Conservation (phyloP, 1,140 invertebrate genomes). For the Wiebesia pumilae region DNA sequence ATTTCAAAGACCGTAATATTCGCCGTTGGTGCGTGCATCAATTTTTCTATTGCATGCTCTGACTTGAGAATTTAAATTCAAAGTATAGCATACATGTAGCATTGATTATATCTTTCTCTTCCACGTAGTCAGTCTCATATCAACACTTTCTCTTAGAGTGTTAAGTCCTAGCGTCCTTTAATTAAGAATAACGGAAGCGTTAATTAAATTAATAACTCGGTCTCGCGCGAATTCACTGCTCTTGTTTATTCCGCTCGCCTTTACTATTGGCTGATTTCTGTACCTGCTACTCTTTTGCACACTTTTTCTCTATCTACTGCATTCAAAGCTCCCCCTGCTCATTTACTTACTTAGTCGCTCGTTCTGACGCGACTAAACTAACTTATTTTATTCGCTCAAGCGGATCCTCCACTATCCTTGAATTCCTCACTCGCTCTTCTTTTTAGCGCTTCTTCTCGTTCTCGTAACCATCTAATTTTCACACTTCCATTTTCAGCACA, state of each 20-base stretch:
- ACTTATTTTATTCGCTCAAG: constrained; percentile 6
- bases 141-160: constrained; percentile 25
- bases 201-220: constrained; percentile 61
- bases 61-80: no score
- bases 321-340: neutral
- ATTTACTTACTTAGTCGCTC: constrained; percentile 20
- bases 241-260: constrained; percentile 49
- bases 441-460: no score
- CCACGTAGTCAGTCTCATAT: neutral
- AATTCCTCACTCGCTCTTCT: no score
- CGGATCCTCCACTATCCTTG: neutral
- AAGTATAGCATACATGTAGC: no score
- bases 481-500: no score
- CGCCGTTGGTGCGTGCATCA: no score
- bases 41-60: no score
- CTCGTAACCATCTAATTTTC: no score
- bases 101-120: no score
- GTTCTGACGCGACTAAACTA: neutral
- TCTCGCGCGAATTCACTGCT: constrained; percentile 33
- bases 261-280: constrained; percentile 53
- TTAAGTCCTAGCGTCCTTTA: constrained; percentile 56
- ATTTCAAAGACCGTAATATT: no score
- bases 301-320: neutral
- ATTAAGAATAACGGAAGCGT: constrained; percentile 59
- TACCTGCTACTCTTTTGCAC: neutral